Base-by-base conservation (phyloP, 2,113 vertebrate species). In the Melanerpes aurifrons region DNA sequence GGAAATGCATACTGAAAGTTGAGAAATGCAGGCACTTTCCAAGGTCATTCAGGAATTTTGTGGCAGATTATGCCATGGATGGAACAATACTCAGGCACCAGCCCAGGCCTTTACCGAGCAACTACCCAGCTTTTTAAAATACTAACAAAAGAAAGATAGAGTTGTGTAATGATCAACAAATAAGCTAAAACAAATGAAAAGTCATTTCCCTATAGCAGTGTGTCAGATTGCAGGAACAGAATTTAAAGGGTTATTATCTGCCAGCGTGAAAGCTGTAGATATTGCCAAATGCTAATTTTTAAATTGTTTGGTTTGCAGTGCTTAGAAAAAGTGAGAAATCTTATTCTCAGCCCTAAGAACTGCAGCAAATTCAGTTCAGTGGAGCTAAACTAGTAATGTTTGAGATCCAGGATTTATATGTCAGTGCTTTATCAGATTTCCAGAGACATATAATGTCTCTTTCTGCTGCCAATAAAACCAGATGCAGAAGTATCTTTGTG, bases 371-470 rank as follows among this genome's bases (percentile, higher is more conserved):
- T 78, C 70, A 78, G 79, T 88, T 32, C 87, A 40, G 63, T 47
- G 72, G 63, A 78, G 80, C 72, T 72, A 58, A 83, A 83, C 54
- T 73, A 86, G 54, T 58, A 72, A 7, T n/a, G 76, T 66, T 81
- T 91, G 62, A 53, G 74, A 58, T 81, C 72, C 91, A 86, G 82
- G 45, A 83, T 92, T 96, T 90, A 8, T 71, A 93, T 90, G 94
- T 92, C 72, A 91, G 79, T 62, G 90, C 91, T 95, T 94, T 96
- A 95, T 95, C 96, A 96, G 93, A 93, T 96, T 96, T 95, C 94
- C 95, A 94, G 91, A 94, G 93, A 92, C 79, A 66, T 95, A 91
- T 81, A 90, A 87, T 47, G 91, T 95, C 93, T 95, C 91, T 75
- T 94, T 92, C 87, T 94, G 62, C 58, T 96, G 93, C 93, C 96